Base-by-base conservation (phyloP, 2,113 vertebrate genomes). In the Macroglossus sobrinus region DNA sequence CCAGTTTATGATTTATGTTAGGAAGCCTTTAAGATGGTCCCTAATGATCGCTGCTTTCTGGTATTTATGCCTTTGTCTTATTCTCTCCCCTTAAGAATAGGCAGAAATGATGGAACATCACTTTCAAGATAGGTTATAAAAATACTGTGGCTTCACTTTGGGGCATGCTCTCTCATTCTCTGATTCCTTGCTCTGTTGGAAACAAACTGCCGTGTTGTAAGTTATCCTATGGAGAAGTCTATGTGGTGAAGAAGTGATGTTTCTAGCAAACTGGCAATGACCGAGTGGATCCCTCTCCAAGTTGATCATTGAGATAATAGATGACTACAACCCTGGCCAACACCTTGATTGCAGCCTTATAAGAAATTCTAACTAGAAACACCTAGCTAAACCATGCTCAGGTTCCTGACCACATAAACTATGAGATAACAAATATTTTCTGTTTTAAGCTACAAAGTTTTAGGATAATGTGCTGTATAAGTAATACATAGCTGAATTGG, bases 361-460 rank as follows among this genome's bases (percentile, higher is more conserved):
- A 40, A 75, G 11, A 80, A 12, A 16, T 72, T 96, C 18, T n/a
- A 66, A 24, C 40, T 68, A 61, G 64, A 89, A 35, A 68, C 28
- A 33, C 13, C 59, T 40, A 33, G 13, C 33, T 53, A 78, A 89
- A 68, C 13, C 22, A 16, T 33, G 3, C 16, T 24, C 19, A 33
- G 14, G 5, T 61, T 68, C 50, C 72, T 75, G 45, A 75, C 50
- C 53, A 21, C 64, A 64, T 78, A 74, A 78, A 35, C 53, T 75
- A 24, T 81, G 35, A 75, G 71, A 30, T 64, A 89, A 89, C 66
- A 79, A 33, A 38, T 69, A 59, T 68, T 75, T 85, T 21, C 72
- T 89, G 19, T 68, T 82, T 75, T 91, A 81, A 92, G 50, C 64
- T n/a, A 75, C 47, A 55, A 88, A 40, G 47, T 59, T 95, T 87